Conservation (phyloP, 2,888 invertebrate species). For the Crematogaster levior region DNA sequence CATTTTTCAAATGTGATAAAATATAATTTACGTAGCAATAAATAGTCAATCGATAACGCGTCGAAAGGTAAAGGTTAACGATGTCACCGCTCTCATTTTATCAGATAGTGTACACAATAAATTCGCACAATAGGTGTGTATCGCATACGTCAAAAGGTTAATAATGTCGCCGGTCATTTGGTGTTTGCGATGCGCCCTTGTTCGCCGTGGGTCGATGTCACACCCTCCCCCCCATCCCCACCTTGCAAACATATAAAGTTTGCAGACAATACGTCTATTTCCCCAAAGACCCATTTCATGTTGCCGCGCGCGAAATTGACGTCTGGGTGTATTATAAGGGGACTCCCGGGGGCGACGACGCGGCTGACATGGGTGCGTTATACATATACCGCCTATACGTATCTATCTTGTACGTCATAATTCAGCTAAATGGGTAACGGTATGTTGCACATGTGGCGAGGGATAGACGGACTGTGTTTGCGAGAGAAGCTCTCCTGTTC, state of each 20-base stretch:
- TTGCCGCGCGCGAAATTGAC: slow-evolving; percentile 48
- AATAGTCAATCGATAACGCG: slow-evolving; percentile 21
- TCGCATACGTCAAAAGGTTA: slow-evolving; percentile 31
- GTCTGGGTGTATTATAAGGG: slow-evolving; percentile 45
- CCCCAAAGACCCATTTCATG: slow-evolving; percentile 44
- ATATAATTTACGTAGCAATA: background rate
- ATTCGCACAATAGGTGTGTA: slow-evolving; percentile 25
- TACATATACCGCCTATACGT: slow-evolving; percentile 32
- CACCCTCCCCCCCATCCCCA: background rate
- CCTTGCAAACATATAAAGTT: slow-evolving; percentile 25
- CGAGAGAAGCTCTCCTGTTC: background rate
- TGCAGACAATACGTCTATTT: slow-evolving; percentile 45
- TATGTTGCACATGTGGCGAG: slow-evolving; percentile 26
- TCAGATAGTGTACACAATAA: background rate
- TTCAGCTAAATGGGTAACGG: slow-evolving; percentile 35
- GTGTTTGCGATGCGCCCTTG: background rate
- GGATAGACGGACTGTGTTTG: slow-evolving; percentile 30
- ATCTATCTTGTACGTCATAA: slow-evolving; percentile 44
- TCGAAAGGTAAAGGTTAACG: background rate
- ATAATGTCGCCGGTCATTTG: slow-evolving; percentile 29
- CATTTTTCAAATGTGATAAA: background rate
- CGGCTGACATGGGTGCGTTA: slow-evolving; percentile 14
- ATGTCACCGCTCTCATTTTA: background rate
- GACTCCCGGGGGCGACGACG: slow-evolving; percentile 26
- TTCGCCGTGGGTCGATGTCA: background rate